A percentile compares a stretch with the other conserved stretches of the same genome.
These are phyloP conservation scores for Mormyrus iriodes DNA, from an alignment of 2,113 vertebrate genomes.

Conservation along the genomic window DNA sequence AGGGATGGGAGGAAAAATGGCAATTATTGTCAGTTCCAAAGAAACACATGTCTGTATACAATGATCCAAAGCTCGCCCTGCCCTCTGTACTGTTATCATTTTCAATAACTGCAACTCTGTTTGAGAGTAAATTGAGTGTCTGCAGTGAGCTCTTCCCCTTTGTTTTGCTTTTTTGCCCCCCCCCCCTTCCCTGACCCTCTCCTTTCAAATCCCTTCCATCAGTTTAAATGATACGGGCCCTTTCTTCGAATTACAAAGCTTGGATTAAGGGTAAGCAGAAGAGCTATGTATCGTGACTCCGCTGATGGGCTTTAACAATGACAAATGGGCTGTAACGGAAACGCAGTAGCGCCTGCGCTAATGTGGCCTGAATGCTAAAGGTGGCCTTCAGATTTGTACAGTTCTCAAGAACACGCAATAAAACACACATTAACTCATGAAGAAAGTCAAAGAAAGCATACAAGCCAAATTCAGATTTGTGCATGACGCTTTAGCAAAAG, in stretches of 20 bases:
- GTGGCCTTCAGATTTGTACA: neutral
- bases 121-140: slow-evolving; percentile 63
- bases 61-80: slow-evolving; percentile 46
- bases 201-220: slow-evolving; percentile 12
- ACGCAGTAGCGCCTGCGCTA: neutral
- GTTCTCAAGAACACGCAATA: neutral
- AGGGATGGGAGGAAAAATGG: slow-evolving; percentile 66
- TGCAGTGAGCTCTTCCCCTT: slow-evolving; percentile 39
- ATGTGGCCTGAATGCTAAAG: neutral
- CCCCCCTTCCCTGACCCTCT: neutral
- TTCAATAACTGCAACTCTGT: slow-evolving; percentile 64
- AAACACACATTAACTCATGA: neutral
- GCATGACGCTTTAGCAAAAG: neutral
- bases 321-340: slow-evolving; percentile 5
- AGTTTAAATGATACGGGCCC: slow-evolving; percentile 7
- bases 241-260: slow-evolving; percentile 5
- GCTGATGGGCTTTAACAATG: slow-evolving; percentile 18
- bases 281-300: neutral
- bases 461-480: neutral
- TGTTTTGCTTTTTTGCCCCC: neutral
- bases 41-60: slow-evolving; percentile 62
- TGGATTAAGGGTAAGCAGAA: slow-evolving; percentile 10
- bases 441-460: neutral
- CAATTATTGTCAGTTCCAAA: slow-evolving; percentile 65
- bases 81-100: slow-evolving; percentile 62